Evolutionary conservation across 2,797 vertebrate genomes (phyloP).

Genomic region (Furcifer pardalis): DNA sequence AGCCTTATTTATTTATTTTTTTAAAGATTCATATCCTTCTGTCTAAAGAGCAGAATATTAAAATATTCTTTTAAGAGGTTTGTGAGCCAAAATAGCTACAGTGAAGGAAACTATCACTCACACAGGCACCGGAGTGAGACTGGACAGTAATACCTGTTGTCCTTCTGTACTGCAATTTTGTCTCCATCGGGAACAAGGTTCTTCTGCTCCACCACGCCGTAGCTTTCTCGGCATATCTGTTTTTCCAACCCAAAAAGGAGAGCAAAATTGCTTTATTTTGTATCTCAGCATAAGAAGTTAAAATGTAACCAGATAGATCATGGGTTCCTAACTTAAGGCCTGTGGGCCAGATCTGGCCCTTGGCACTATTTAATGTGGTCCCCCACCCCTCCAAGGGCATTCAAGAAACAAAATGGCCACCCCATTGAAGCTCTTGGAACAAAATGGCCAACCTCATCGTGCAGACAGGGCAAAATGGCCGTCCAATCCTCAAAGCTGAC

Average conservation of each 20-base stretch:
- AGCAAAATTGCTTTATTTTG: neutral
- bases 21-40: neutral
- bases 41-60: neutral
- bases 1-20: neutral
- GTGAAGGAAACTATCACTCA: neutral
- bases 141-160: conserved; percentile 93
- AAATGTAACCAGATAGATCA: neutral
- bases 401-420: too few relatives aligned
- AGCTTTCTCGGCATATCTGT: conserved; percentile 94
- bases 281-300: neutral
- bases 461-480: too few relatives aligned
- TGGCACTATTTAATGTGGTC: too few relatives aligned
- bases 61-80: neutral
- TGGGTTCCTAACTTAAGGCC: too few relatives aligned
- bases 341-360: too few relatives aligned
- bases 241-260: conserved; percentile 37
- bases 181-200: conserved; percentile 91
- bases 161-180: conserved; percentile 84
- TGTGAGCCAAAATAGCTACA: neutral
- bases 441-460: too few relatives aligned
- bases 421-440: too few relatives aligned
- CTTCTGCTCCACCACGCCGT: conserved; percentile 90
- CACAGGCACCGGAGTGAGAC: too few relatives aligned
- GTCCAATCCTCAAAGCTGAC: too few relatives aligned
- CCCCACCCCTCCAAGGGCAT: too few relatives aligned